Evolutionary conservation across 2,888 invertebrate genomes (phyloP).

Genomic region (Campoletis raptor): DNA sequence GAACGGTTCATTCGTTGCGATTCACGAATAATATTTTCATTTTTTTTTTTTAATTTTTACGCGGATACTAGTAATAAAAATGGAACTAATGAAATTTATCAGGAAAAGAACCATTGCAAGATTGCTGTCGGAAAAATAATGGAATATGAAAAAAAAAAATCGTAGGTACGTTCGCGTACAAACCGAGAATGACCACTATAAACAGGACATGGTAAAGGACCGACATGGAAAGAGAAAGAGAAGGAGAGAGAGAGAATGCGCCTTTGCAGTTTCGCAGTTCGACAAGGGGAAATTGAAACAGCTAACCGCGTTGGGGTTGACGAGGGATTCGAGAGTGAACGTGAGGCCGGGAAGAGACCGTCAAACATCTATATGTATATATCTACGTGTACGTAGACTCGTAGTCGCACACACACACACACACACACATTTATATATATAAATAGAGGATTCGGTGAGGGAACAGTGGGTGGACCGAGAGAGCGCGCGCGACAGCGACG

Average conservation of each 20-base stretch:
- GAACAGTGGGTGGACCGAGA: conserved; percentile 59
- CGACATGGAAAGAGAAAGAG: conserved; percentile 57
- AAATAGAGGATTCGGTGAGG: conserved; percentile 43
- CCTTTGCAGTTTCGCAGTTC: conserved; percentile 80
- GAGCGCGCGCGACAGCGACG: conserved; percentile 63
- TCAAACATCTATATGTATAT: conserved; percentile 17
- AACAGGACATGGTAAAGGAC: conserved; percentile 60
- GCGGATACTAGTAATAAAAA: neutral
- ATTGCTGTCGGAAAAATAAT: conserved; percentile 20
- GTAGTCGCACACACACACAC: too few relatives aligned
- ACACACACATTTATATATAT: neutral
- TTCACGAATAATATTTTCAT: neutral
- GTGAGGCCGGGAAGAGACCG: conserved; percentile 68
- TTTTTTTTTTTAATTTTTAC: neutral
- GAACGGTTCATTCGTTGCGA: neutral
- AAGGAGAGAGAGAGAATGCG: conserved; percentile 53
- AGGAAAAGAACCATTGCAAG: neutral
- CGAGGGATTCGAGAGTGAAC: conserved; percentile 69
- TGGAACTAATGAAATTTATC: neutral
- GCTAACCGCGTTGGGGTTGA: conserved; percentile 81
- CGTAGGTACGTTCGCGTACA: conserved; percentile 11
- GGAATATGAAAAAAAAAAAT: conserved; percentile 50
- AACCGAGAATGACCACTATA: conserved; percentile 28
- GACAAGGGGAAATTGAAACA: conserved; percentile 83
- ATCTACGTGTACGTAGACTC: neutral